Conservation (phyloP, 2,113 vertebrate genomes). For the Trogon melanurus region DNA sequence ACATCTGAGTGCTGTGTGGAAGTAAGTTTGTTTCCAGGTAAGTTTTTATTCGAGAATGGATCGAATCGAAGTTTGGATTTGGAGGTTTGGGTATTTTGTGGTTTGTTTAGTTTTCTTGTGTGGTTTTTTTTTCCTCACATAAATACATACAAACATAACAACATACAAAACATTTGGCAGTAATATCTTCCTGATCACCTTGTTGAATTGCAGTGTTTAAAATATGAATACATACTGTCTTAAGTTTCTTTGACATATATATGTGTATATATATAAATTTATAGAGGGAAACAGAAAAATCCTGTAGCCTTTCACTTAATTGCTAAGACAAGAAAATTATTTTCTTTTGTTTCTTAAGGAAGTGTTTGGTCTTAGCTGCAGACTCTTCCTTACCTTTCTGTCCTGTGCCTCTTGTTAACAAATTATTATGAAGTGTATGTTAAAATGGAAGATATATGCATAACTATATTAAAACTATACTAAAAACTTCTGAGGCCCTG, state of each 20-base stretch:
- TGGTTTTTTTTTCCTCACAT: background rate
- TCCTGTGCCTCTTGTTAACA: background rate
- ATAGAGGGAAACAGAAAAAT: background rate
- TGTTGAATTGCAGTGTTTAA: background rate
- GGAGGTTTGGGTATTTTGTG: background rate
- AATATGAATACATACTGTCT: background rate
- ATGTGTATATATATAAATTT: background rate
- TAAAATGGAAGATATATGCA: background rate
- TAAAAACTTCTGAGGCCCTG: background rate
- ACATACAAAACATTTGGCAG: background rate
- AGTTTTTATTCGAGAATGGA: background rate
- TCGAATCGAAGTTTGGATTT: background rate
- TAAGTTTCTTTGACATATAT: background rate
- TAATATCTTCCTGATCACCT: background rate
- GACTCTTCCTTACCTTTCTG: background rate
- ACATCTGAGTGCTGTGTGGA: background rate
- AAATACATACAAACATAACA: background rate
- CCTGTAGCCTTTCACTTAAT: background rate
- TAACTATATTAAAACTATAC: constrained; percentile 1
- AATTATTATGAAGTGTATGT: background rate
- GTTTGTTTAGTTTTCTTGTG: background rate
- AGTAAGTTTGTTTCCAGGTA: background rate
- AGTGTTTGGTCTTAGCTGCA: background rate
- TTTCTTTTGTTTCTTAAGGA: background rate
- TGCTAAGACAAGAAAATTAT: background rate